Evolutionary conservation across 2,113 vertebrate genomes (phyloP).

Genomic region (Corythaixoides concolor): DNA sequence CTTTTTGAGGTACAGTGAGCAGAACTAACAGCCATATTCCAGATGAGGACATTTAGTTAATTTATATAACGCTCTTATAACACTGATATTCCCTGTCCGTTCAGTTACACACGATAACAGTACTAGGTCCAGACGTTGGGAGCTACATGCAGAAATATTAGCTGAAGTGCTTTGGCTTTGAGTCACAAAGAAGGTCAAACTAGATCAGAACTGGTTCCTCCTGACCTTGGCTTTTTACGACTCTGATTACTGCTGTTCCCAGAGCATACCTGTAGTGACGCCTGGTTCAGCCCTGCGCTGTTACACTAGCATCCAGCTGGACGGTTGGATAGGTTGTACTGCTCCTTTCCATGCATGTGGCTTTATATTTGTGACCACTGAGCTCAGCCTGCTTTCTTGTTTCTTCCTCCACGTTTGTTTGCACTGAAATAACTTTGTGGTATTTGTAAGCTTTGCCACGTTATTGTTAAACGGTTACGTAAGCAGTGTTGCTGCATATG

Average conservation of each 20-base stretch:
- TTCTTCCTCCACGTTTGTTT: not conserved
- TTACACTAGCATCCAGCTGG: not conserved
- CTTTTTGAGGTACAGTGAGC: not conserved
- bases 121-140: not conserved
- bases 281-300: not conserved
- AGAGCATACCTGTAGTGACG: not conserved
- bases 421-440: not conserved
- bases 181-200: not conserved
- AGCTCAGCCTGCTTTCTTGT: not conserved
- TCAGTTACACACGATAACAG: not conserved
- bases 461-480: not conserved
- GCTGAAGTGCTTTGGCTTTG: not conserved
- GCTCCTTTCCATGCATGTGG: not conserved
- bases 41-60: not conserved
- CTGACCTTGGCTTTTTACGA: not conserved
- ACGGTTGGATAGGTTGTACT: not conserved
- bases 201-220: not conserved
- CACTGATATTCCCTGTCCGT: rapidly evolving
- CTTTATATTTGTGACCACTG: not conserved
- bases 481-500: not conserved
- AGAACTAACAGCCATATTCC: not conserved
- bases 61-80: not conserved
- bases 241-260: not conserved
- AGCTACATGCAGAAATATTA: not conserved
- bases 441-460: not conserved